Percentiles rank a stretch among this genome's conserved stretches.
These are phyloP conservation scores for Geothlypis trichas DNA, from an alignment of 2,113 vertebrate species.

Conservation along the genomic window DNA sequence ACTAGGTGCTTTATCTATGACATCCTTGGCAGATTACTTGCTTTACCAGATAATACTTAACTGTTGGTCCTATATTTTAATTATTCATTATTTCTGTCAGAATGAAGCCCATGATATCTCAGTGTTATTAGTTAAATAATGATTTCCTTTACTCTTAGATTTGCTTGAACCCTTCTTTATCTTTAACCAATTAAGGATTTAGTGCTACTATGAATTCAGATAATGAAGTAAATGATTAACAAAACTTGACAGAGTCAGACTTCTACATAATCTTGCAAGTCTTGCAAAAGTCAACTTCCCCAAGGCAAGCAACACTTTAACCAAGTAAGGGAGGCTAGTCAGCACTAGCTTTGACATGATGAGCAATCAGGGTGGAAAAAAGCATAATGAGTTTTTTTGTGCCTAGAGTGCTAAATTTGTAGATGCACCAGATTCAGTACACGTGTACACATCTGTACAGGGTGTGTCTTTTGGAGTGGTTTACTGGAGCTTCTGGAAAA, in stretches of 20 bases:
- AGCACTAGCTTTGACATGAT: not conserved
- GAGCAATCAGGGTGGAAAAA: not conserved
- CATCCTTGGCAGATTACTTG: not conserved
- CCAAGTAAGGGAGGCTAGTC: not conserved
- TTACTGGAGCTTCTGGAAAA: not conserved
- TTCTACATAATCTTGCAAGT: not conserved
- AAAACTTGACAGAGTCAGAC: not conserved
- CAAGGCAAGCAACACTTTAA: slow-evolving; percentile 4
- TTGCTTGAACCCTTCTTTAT: not conserved
- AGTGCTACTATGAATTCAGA: not conserved
- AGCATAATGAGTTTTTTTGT: not conserved
- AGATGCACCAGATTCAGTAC: not conserved
- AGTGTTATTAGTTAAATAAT: not conserved
- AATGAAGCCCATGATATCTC: not conserved
- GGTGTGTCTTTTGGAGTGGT: not conserved
- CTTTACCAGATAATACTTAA: not conserved
- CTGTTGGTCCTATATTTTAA: not conserved
- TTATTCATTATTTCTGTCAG: not conserved
- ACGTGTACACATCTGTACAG: not conserved
- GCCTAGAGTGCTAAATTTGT: not conserved
- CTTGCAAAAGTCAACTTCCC: slow-evolving; percentile 31
- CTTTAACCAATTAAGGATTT: not conserved
- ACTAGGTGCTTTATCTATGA: not conserved
- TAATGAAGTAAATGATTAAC: slow-evolving; percentile 39
- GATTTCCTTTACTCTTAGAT: not conserved